A percentile compares a stretch with the other conserved stretches of the same genome.
These are phyloP conservation scores for Tetranychus truncatus DNA, from an alignment of 2,888 invertebrate genomes.

Conservation along the genomic window DNA sequence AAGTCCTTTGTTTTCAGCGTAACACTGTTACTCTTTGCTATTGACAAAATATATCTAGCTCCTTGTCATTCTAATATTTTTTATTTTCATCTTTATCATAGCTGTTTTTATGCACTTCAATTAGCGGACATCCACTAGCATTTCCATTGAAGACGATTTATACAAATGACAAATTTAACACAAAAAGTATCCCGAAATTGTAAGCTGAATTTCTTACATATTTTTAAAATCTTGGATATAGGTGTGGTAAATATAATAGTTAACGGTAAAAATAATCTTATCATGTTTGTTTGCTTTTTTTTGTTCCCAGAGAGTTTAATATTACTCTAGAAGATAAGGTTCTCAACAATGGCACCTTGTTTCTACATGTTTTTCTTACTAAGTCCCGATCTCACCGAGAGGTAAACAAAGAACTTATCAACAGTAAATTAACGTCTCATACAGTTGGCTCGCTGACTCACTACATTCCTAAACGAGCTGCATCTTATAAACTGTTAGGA, in stretches of 20 bases:
- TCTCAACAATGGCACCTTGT: slow-evolving; percentile 63
- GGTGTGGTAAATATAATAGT: neutral
- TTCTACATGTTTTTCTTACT: slow-evolving; percentile 52
- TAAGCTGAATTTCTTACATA: slow-evolving; percentile 8
- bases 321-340: slow-evolving; percentile 54
- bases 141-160: slow-evolving; percentile 15
- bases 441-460: slow-evolving; percentile 50
- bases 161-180: neutral
- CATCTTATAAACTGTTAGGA: slow-evolving; percentile 36
- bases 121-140: slow-evolving; percentile 15
- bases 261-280: neutral
- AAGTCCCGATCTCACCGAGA: slow-evolving; percentile 15
- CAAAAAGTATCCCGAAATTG: neutral
- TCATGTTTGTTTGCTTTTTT: slow-evolving; percentile 10
- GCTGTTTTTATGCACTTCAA: slow-evolving; percentile 23
- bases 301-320: slow-evolving; percentile 42
- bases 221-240: too few species aligned
- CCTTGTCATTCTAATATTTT: neutral
- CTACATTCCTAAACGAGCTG: slow-evolving; percentile 52
- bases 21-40: neutral
- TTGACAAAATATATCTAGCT: neutral
- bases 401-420: slow-evolving; percentile 35
- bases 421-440: slow-evolving; percentile 39
- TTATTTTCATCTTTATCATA: slow-evolving; percentile 12
- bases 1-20: neutral